These are phyloP conservation scores for Pocillopora damicornis DNA, from an alignment of 64 coral and sea anemone genomes.

Conservation along the genomic window DNA sequence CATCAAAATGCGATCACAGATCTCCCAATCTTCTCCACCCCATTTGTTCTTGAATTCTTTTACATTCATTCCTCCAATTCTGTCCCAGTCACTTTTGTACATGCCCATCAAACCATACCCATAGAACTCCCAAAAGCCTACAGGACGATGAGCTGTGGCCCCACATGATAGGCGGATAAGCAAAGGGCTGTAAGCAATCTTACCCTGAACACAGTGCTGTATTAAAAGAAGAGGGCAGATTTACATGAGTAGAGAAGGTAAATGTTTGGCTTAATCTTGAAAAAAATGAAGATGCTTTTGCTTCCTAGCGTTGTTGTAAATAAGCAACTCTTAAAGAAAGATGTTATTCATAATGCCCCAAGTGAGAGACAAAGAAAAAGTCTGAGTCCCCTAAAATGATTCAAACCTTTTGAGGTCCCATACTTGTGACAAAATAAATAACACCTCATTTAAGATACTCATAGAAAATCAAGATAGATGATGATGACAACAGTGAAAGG, in stretches of 20 bases:
- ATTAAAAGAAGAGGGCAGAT: not conserved
- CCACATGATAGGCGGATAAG: conserved; percentile 48
- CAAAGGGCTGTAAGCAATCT: conserved; percentile 41
- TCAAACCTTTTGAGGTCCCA: too few relatives aligned
- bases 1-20: conserved; percentile 62
- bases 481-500: too few relatives aligned
- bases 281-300: too few relatives aligned
- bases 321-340: too few relatives aligned
- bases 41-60: conserved; percentile 56
- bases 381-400: too few relatives aligned
- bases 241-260: not conserved
- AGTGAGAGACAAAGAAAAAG: too few relatives aligned
- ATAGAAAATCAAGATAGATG: too few relatives aligned
- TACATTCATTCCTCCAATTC: conserved; percentile 72
- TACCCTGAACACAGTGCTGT: conserved; percentile 53
- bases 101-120: conserved; percentile 47
- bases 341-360: too few relatives aligned
- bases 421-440: too few relatives aligned
- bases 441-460: too few relatives aligned
- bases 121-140: conserved; percentile 37
- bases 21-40: conserved; percentile 90
- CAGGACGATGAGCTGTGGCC: conserved; percentile 12
- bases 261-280: not conserved
- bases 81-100: conserved; percentile 79
- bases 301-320: too few relatives aligned